Evolutionary conservation across 2,888 invertebrate genomes (phyloP).

Genomic region (Dryobota labecula): DNA sequence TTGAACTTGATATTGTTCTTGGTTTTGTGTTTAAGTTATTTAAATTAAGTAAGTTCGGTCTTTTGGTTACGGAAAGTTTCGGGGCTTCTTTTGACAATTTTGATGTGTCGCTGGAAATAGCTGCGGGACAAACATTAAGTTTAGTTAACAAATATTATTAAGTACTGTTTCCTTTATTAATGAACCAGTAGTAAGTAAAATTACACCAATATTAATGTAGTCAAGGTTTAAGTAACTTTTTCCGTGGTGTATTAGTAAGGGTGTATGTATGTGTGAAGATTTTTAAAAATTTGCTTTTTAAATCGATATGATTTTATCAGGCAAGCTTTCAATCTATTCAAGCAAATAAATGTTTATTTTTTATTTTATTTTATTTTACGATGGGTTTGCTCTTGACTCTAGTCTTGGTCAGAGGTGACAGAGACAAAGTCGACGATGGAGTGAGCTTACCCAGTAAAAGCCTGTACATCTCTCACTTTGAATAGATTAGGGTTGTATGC

Average conservation of each 20-base stretch:
- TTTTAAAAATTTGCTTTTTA: not conserved
- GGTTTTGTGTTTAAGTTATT: conserved; percentile 32
- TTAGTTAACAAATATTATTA: not conserved
- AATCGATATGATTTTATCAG: not conserved
- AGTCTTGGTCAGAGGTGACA: no score
- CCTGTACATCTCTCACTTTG: no score
- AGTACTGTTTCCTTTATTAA: no score
- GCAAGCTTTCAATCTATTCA: no score
- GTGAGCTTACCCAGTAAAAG: no score
- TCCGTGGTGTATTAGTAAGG: no score
- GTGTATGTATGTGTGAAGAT: not conserved
- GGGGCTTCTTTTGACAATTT: not conserved
- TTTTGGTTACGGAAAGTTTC: not conserved
- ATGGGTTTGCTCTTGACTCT: no score
- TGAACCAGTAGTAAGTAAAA: not conserved
- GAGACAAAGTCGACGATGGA: no score
- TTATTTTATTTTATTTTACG: no score
- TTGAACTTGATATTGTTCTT: conserved; percentile 41
- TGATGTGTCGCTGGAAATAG: not conserved
- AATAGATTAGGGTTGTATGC: no score
- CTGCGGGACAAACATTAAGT: not conserved
- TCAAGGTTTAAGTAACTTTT: not conserved
- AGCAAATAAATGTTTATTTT: no score
- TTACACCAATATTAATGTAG: not conserved
- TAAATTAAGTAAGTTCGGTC: conserved; percentile 20